Evolutionary conservation across 2,113 vertebrate genomes (phyloP), one percentile per base, ranked within the genome.

Genomic region (Sula dactylatra): DNA sequence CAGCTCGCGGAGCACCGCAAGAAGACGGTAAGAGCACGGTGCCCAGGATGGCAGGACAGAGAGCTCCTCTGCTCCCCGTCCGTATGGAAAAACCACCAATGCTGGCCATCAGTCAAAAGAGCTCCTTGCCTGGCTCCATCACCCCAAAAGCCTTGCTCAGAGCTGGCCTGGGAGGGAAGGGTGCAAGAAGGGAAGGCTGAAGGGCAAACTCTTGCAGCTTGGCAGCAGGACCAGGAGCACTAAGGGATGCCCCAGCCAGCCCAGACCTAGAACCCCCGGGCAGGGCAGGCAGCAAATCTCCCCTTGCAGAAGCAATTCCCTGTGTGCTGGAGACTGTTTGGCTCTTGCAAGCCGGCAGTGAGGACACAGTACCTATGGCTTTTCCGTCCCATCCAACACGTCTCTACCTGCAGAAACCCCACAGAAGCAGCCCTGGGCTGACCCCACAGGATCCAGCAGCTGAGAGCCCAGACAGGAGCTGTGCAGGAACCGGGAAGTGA

Each of bases 271-370:
- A 69, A 67, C 1, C 65, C 32, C 27, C 0, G 0, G n/a, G 44
- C 22, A 88, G 66, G 40, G 44, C 49, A 65, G 40, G 44, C 49
- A 65, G 47, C 61, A 76, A 32, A 86, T 13, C 15, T 82, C 16
- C 31, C 29, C 26, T 36, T 2, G 3, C 42, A 45, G 38, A 7
- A 85, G 3, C 47, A 88, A 78, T 62, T 82, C 59, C 27, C 50
- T 2, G 0, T 0, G 0, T 12, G n/a, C 62, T 17, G 2, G 52
- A 78, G 20, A 36, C 55, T 12, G 11, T 31, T 62, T 24, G 18
- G 40, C 34, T 82, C 58, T 67, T 38, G 26, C 29, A 80, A 20
- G 47, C 44, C 2, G 2, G n/a, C 29, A 9, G 32, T 1, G 19
- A 79, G 44, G 49, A 78, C 77, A 69, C 10, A 40, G 52, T 19